Percentiles rank a stretch among this genome's conserved stretches.
Evolutionary conservation across 1,140 invertebrate species (phyloP).

Genomic region (Drosophila watanabei): DNA sequence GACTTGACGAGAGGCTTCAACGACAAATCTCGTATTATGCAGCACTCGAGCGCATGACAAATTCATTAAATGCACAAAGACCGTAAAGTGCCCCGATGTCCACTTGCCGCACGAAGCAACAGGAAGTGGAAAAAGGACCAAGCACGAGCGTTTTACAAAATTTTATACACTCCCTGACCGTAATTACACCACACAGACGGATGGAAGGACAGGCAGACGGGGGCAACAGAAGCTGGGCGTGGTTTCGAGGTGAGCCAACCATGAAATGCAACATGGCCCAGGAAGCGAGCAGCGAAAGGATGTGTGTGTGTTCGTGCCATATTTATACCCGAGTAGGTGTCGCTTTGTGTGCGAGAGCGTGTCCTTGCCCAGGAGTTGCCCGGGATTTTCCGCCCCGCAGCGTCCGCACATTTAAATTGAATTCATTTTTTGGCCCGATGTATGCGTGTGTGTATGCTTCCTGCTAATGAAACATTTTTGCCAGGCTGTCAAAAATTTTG

Average conservation of each 20-base stretch:
- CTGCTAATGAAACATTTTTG: constrained; percentile 43
- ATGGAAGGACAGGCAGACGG: background rate
- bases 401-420: constrained; percentile 44
- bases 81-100: constrained; percentile 56
- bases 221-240: constrained; percentile 35
- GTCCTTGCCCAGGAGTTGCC: constrained; percentile 11
- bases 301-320: constrained; percentile 23
- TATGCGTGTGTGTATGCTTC: constrained; percentile 9
- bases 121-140: constrained; percentile 3
- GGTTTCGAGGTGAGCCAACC: constrained; percentile 58
- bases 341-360: constrained; percentile 23
- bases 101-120: constrained; percentile 30
- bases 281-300: constrained; percentile 16
- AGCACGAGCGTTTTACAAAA: constrained; percentile 65
- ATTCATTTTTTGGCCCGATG: constrained; percentile 22
- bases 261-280: constrained; percentile 66
- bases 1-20: constrained; percentile 44
- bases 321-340: constrained; percentile 40
- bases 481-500: constrained; percentile 36
- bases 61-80: constrained; percentile 78
- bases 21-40: constrained; percentile 60
- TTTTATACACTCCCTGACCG: constrained; percentile 73
- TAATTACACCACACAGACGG: constrained; percentile 72
- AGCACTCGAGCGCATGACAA: constrained; percentile 73
- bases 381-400: constrained; percentile 21